Evolutionary conservation across 1,140 invertebrate genomes (phyloP).

Genomic region (Brachionus angularis): DNA sequence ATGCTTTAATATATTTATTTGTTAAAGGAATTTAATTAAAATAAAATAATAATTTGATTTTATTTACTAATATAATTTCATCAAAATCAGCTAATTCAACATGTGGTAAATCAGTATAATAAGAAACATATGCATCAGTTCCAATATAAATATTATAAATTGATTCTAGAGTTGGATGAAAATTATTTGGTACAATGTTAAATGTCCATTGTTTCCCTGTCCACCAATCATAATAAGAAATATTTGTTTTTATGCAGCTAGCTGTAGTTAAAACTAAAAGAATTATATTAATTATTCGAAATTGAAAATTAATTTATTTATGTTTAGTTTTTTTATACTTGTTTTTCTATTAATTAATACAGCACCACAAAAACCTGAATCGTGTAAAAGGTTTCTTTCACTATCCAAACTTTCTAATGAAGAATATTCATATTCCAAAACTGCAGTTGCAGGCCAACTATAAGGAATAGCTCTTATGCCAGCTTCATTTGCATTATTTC

Average conservation of each 20-base stretch:
- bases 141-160: conserved; percentile 13
- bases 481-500: not conserved
- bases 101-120: not conserved
- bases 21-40: not conserved
- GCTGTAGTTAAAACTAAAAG: conserved; percentile 26
- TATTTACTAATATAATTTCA: conserved; percentile 11
- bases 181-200: conserved; percentile 15
- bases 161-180: conserved; percentile 14
- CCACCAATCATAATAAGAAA: not conserved
- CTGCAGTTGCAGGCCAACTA: conserved; percentile 35
- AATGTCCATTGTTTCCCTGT: not conserved
- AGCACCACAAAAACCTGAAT: not conserved
- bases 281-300: too few relatives aligned
- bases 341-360: conserved; percentile 19
- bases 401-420: not conserved
- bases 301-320: too few relatives aligned
- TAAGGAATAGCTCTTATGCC: not conserved
- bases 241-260: conserved; percentile 13
- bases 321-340: too few relatives aligned
- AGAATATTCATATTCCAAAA: conserved; percentile 1
- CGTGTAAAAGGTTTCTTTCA: not conserved
- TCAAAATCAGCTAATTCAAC: conserved; percentile 23
- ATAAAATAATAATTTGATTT: not conserved
- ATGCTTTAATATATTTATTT: not conserved
- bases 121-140: not conserved